Base-by-base conservation (phyloP, 2,888 invertebrate genomes). In the Drosophila melanosoma region DNA sequence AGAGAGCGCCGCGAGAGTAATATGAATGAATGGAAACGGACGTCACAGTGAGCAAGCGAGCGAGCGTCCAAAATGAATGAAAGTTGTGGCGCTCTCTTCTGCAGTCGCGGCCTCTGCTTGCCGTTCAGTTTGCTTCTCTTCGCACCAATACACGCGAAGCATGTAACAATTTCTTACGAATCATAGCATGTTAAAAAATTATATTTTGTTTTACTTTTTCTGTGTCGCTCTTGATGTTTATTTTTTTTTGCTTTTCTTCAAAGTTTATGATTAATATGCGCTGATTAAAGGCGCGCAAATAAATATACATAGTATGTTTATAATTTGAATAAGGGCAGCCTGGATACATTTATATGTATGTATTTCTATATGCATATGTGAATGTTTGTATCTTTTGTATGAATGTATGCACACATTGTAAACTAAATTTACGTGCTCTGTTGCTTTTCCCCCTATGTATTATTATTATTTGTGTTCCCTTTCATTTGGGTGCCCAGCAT, bases 201-300 rank as follows among this genome's bases (percentile, higher is more conserved):
- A 79, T 79, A 77, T 86, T 86, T 86, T 86, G 83, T 76, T 62
- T 70, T 62, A 77, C 26, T 62, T 72, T 72, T 81, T 51, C 56
- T 61, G 49, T 45, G 17, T 42, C 23, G 54, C 23, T 62, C 42
- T 79, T 67, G 67, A 53, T 58, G 57, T 36, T 42, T 40, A 38
- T 64, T 83, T 67, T 78, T 86, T 74, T 58, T 72, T 81, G 23
- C 40, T 38, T 56, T 38, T 26, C 26, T 73, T 70, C 66, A 77
- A 88, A 87, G 75, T 89, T 88, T 86, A 78, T 85, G 85, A 85
- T 89, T 85, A 88, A 89, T 88, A 75, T 77, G 90, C 83, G 78
- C 82, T 89, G 88, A 74, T 85, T 87, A 82, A 74, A 72, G 83
- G 60, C 81, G 66, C 61, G 56, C 65, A 65, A 67, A 74, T 57